Conservation (phyloP, 2,113 vertebrate genomes). For the Accipiter cooperii region DNA sequence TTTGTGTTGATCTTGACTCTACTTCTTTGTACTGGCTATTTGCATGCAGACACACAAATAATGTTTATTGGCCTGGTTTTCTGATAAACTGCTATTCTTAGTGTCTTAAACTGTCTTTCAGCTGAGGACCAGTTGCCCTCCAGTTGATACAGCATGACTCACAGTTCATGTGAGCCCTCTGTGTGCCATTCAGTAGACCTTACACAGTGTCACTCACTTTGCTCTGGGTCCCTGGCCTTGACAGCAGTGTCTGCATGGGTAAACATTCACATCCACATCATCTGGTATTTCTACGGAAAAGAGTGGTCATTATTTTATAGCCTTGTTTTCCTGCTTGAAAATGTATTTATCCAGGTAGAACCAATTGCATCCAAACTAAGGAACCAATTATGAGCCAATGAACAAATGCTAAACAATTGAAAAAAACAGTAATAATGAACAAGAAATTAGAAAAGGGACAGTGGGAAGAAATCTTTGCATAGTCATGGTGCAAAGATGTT, state of each 20-base stretch:
- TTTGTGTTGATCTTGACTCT: background rate
- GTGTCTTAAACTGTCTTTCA: background rate
- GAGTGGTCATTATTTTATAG: background rate
- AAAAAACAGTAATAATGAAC: background rate
- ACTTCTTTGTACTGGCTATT: background rate
- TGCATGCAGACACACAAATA: background rate
- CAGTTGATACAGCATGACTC: background rate
- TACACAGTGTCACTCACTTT: background rate
- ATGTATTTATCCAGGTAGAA: background rate
- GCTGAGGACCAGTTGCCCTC: background rate
- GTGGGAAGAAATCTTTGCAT: background rate
- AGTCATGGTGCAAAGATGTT: background rate
- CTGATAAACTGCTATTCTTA: background rate
- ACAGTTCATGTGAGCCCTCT: background rate
- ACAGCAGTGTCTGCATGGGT: background rate
- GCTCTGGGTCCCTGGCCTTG: background rate
- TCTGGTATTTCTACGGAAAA: background rate
- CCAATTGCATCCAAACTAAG: background rate
- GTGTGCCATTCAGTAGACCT: background rate
- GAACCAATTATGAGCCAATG: background rate
- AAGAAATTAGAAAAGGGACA: background rate
- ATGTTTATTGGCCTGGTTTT: background rate
- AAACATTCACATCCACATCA: background rate
- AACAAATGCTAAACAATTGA: background rate
- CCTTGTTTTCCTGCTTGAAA: background rate